Conservation (phyloP, 2,113 vertebrate species). For the Eulemur macaco region DNA sequence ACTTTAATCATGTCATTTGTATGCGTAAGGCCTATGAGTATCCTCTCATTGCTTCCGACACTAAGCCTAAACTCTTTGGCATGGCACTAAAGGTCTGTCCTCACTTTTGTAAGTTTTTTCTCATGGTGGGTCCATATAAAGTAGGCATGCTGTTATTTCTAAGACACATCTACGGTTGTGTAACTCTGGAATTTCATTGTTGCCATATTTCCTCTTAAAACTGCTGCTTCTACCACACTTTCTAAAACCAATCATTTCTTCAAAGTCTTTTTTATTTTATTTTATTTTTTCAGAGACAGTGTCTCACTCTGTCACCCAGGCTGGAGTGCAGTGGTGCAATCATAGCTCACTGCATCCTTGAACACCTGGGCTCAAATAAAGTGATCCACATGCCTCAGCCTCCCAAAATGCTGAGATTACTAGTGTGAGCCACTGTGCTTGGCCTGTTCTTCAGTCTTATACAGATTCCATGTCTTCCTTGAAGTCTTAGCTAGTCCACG, state of each 20-base stretch:
- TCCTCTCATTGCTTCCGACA: background rate
- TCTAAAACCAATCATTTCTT: conserved; percentile 2
- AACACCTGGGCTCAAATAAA: too few relatives aligned
- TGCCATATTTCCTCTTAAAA: background rate
- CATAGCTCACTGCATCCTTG: too few relatives aligned
- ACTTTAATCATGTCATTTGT: background rate
- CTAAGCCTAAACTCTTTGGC: background rate
- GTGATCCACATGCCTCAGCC: too few relatives aligned
- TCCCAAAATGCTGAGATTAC: too few relatives aligned
- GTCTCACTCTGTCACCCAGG: too few relatives aligned
- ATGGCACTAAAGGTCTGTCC: background rate
- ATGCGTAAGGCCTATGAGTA: background rate
- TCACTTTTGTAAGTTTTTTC: background rate
- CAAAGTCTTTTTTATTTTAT: background rate
- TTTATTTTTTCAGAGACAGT: too few relatives aligned
- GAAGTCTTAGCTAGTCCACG: background rate
- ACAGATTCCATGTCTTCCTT: background rate
- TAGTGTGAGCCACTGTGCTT: too few relatives aligned
- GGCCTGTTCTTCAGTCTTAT: background rate
- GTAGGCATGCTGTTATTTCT: background rate
- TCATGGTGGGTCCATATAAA: background rate
- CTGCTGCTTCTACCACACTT: background rate
- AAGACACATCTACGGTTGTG: background rate
- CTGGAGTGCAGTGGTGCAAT: too few relatives aligned
- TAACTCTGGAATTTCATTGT: background rate